Evolutionary conservation across 2,797 vertebrate genomes (phyloP), one percentile per base, ranked within the genome.

Genomic region (Clarias fuscus): DNA sequence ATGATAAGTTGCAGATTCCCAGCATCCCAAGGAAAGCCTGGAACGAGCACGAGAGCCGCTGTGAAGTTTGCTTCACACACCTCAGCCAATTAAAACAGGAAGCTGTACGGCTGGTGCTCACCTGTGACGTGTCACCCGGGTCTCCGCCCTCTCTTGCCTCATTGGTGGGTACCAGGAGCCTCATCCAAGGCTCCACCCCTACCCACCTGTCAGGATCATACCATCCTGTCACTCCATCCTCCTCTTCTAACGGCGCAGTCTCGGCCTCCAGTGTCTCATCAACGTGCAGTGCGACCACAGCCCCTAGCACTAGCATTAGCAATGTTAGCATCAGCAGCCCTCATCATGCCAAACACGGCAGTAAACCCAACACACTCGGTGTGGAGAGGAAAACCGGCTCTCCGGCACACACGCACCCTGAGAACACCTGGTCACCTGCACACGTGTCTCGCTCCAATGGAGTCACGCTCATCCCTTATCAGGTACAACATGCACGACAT

Each of bases 81-180:
- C 94, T 99, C 90, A 98, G 97, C 90, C 97, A 98, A 91, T 89
- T 99, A 87, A 99, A 99, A 92, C 98, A 99, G 93, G 98, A 99
- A 93, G 98, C 98, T 1, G 96, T 99, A 85, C 97, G 96, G 89
- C 96, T 99, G 96, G 97, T 99, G 89, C 95, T 99, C 88, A 96
- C 96, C 48, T 96, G 94, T 0, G 97, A 98, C 84, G 92, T 95
- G 84, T 97, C 97, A 0, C 98, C 97, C 3, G 94, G 97, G 30
- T 99, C 97, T 0, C 97, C 97, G 0, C 92, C 96, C 0, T 93
- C 96, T 62, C 87, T 93, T 48, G 92, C 95, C 27, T 68, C 94
- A 0, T 86, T 96, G 83, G 93, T 93, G 82, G 95, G 95, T 5
- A 91, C 94, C 11, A 94, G 95, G 84, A 67, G 80, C 37, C 53